Conservation (phyloP, 2,797 vertebrate genomes). For the Vespertilio murinus region DNA sequence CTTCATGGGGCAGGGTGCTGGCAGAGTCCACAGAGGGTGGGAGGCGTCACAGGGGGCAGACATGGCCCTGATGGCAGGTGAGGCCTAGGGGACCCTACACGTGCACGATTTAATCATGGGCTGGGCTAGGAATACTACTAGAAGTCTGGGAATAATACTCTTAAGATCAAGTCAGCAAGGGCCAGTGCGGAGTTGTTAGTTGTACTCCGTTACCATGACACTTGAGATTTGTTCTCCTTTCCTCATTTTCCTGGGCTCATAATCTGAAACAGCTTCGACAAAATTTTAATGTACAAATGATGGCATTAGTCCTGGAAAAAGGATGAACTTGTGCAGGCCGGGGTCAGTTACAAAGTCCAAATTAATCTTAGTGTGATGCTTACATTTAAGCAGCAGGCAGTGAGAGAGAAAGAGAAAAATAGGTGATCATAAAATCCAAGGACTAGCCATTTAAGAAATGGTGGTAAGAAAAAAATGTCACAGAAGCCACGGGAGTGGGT, state of each 20-base stretch:
- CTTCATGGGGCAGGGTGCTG: too few species aligned
- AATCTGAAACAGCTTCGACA: neutral
- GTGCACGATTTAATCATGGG: too few species aligned
- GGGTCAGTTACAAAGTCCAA: neutral
- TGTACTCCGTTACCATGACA: neutral
- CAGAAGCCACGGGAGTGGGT: neutral
- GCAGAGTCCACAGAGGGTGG: too few species aligned
- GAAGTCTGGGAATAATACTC: neutral
- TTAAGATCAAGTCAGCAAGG: neutral
- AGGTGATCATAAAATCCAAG: neutral
- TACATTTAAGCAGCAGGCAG: neutral
- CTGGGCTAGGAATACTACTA: too few species aligned
- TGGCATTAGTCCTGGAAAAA: neutral
- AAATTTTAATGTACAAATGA: neutral
- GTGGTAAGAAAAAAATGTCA: conserved; percentile 12
- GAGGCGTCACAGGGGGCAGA: too few species aligned
- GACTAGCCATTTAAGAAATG: neutral
- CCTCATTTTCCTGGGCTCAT: neutral
- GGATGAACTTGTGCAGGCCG: neutral
- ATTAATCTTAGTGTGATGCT: neutral
- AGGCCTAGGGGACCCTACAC: too few species aligned
- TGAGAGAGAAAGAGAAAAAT: neutral
- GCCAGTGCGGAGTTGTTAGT: neutral
- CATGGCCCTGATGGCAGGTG: too few species aligned
- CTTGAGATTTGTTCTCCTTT: neutral